Conservation (phyloP, 2,113 vertebrate species). For the Nothoprocta perdicaria region DNA sequence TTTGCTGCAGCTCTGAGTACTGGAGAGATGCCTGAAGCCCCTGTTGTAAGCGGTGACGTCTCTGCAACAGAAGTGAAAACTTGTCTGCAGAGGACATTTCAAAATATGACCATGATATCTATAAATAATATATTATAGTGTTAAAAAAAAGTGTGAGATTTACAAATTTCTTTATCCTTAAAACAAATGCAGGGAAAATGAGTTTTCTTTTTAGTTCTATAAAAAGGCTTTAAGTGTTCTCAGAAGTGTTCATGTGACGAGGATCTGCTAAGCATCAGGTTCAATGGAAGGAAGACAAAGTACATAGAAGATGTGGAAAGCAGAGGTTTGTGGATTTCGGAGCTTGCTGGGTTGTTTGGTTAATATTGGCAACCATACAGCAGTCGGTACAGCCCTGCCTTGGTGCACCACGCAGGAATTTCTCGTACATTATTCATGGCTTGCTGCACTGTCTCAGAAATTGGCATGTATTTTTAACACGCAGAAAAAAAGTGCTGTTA, state of each 20-base stretch:
- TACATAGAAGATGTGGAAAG: neutral
- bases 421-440: neutral
- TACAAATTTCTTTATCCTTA: neutral
- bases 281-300: neutral
- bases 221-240: neutral
- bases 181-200: neutral
- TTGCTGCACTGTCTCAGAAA: conserved; percentile 21
- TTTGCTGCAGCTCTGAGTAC: neutral
- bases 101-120: neutral
- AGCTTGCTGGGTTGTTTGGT: neutral
- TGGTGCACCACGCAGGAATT: neutral
- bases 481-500: neutral
- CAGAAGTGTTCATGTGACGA: neutral
- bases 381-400: neutral
- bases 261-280: neutral
- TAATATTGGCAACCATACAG: neutral
- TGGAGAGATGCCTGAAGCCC: neutral
- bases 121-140: neutral
- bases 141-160: neutral
- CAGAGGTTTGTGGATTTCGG: neutral
- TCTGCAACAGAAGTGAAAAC: neutral
- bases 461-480: neutral
- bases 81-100: neutral
- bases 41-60: neutral
- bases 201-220: neutral